Percentiles rank a stretch among this genome's conserved stretches.
phyloP scores from a whole-genome alignment of 2,888 invertebrate genomes.

The Microctonus brassicae region DNA sequence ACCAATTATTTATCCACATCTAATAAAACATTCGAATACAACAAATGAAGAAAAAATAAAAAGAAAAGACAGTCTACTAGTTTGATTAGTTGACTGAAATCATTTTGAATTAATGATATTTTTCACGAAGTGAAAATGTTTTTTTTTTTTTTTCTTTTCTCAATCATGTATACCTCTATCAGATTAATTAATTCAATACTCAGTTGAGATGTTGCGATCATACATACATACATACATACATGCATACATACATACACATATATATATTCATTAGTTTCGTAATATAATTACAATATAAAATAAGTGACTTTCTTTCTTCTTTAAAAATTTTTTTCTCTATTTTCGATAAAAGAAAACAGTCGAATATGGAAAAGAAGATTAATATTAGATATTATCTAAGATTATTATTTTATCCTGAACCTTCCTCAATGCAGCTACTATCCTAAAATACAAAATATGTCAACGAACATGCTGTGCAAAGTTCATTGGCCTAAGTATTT shows the following conservation, averaged over 20 bases:
- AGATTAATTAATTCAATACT: not conserved
- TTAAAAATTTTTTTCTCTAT: not conserved
- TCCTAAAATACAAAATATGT: not conserved
- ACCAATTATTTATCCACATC: not conserved
- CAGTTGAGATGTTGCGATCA: not conserved
- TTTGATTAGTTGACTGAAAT: not conserved
- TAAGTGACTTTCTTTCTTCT: not conserved
- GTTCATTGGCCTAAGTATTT: not conserved
- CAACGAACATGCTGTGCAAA: not conserved
- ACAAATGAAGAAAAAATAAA: not conserved
- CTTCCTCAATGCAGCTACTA: not conserved
- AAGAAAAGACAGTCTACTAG: not conserved
- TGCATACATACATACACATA: too few species aligned
- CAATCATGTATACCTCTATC: not conserved
- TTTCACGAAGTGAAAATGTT: not conserved
- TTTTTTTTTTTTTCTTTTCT: not conserved
- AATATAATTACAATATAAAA: not conserved
- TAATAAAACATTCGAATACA: not conserved
- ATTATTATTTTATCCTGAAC: not conserved
- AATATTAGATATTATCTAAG: not conserved
- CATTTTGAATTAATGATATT: not conserved
- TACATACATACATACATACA: too few species aligned
- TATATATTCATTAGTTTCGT: constrained; percentile 5
- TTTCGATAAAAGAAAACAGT: not conserved
- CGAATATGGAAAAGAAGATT: not conserved